Conservation (phyloP, 2,113 vertebrate species). For the Lagopus muta region DNA sequence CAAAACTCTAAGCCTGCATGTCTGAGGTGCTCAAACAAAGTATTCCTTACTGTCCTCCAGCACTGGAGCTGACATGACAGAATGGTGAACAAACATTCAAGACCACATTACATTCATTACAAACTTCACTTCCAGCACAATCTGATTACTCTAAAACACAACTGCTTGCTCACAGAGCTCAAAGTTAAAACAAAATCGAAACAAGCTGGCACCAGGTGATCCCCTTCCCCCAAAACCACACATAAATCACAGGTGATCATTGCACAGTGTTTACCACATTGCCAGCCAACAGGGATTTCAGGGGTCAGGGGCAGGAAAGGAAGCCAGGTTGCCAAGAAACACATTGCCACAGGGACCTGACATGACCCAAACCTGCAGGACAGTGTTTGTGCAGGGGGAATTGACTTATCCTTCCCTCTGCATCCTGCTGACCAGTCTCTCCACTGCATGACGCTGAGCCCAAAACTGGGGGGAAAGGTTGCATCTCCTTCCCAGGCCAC, state of each 20-base stretch:
- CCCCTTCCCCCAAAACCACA: background rate
- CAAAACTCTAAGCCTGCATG: background rate
- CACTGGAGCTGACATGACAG: accelerated
- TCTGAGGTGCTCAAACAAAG: background rate
- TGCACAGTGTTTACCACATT: background rate
- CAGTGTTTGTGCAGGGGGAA: background rate
- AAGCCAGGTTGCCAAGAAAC: conserved; percentile 1
- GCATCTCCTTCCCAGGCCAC: accelerated
- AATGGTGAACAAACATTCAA: background rate
- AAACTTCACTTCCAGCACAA: background rate
- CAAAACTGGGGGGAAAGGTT: too few species aligned
- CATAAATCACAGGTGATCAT: background rate
- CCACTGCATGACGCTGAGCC: too few species aligned
- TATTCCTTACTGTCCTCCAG: background rate
- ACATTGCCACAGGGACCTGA: background rate
- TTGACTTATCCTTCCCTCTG: background rate
- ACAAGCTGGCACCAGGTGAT: background rate
- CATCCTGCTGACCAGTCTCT: background rate
- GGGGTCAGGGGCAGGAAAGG: conserved; percentile 3
- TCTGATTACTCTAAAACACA: background rate
- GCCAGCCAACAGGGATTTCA: background rate
- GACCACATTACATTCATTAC: accelerated
- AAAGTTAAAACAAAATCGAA: background rate
- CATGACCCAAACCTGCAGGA: background rate
- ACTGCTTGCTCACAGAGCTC: background rate